Conservation (phyloP, 2,113 vertebrate species). For the Eulemur macaco region DNA sequence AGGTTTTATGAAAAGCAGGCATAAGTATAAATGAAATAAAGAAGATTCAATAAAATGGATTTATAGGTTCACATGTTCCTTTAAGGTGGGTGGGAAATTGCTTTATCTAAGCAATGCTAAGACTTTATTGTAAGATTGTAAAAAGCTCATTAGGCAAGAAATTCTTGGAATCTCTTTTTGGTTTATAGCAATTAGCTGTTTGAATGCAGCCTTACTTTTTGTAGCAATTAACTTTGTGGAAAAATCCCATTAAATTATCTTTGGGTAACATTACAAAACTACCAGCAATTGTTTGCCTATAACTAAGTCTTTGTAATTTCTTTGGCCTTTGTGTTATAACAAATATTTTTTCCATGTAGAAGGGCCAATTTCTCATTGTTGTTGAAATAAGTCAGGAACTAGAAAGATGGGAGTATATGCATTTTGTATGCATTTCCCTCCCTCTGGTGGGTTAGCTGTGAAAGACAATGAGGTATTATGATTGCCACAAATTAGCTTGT, state of each 20-base stretch:
- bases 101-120: not conserved
- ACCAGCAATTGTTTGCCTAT: slow-evolving; percentile 11
- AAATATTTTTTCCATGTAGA: slow-evolving; percentile 29
- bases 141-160: slow-evolving; percentile 65
- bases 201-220: slow-evolving; percentile 56
- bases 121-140: not conserved
- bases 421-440: not conserved
- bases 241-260: slow-evolving; percentile 73
- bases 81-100: not conserved
- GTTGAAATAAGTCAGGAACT: not conserved
- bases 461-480: not conserved
- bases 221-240: slow-evolving; percentile 75
- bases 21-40: slow-evolving; percentile 5
- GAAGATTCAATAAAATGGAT: not conserved
- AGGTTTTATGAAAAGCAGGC: not conserved
- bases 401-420: not conserved
- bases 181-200: slow-evolving; percentile 72
- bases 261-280: slow-evolving; percentile 64
- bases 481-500: not conserved
- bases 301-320: slow-evolving; percentile 53
- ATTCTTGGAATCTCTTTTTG: slow-evolving; percentile 70
- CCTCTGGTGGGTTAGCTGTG: not conserved
- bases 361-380: not conserved
- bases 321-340: slow-evolving; percentile 13
- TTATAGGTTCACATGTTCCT: not conserved